Evolutionary conservation across 2,888 invertebrate genomes (phyloP).

Genomic region (Thereva nobilitata): DNA sequence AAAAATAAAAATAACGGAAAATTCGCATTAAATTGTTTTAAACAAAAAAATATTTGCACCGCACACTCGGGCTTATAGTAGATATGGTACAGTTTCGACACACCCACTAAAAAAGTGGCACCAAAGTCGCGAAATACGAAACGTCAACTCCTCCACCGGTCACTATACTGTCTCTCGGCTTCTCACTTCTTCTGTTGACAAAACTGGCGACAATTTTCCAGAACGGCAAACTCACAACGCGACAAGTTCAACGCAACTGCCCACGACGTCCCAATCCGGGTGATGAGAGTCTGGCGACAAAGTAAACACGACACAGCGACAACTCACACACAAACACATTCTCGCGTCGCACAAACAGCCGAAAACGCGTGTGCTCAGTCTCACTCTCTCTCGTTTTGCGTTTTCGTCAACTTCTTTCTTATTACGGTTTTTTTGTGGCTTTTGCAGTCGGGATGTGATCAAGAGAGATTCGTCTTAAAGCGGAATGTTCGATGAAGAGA

Average conservation of each 20-base stretch:
- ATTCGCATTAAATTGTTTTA: no score
- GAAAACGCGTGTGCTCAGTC: no score
- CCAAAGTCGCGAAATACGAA: slow-evolving; percentile 7
- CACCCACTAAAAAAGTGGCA: slow-evolving; percentile 15
- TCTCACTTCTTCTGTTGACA: slow-evolving; percentile 16
- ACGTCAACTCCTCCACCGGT: slow-evolving; percentile 16
- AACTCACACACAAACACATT: slow-evolving; percentile 15
- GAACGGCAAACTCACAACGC: slow-evolving; percentile 51
- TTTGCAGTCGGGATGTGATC: no score
- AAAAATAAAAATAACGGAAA: no score
- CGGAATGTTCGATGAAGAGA: not conserved
- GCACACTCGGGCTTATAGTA: no score
- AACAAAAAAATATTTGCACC: no score
- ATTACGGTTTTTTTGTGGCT: no score
- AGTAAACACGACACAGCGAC: not conserved
- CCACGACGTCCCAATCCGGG: slow-evolving; percentile 44
- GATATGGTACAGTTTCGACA: not conserved
- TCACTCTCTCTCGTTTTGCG: no score
- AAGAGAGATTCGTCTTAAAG: no score
- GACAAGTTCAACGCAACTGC: slow-evolving; percentile 57
- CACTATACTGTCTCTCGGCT: slow-evolving; percentile 2
- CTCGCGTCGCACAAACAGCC: no score
- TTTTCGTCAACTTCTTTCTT: no score
- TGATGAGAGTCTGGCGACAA: slow-evolving; percentile 3
- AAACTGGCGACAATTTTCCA: slow-evolving; percentile 15